A percentile compares a stretch with the other conserved stretches of the same genome.
Conservation (phyloP, 2,113 vertebrate species). For the Noctilio leporinus region DNA sequence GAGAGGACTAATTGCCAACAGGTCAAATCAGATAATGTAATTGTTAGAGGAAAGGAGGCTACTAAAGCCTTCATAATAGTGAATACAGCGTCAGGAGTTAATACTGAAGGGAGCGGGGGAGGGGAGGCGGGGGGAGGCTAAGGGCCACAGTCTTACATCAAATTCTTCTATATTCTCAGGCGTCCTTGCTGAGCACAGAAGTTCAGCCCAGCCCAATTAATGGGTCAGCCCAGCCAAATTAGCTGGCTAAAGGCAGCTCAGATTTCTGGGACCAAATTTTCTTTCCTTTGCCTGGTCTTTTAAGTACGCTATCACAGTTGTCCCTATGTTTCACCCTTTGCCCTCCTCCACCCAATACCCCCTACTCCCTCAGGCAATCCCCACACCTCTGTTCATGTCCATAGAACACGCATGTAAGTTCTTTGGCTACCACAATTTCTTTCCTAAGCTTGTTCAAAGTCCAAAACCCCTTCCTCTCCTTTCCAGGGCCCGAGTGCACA, state of each 20-base stretch:
- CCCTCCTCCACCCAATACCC: no score
- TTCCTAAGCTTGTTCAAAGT: background rate
- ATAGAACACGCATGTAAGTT: no score
- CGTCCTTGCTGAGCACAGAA: background rate
- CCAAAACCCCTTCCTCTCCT: background rate
- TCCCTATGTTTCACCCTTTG: no score
- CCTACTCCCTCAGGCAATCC: no score
- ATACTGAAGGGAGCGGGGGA: fast-evolving
- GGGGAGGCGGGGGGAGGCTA: fast-evolving
- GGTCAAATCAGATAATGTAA: background rate
- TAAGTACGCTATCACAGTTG: no score
- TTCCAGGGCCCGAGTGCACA: background rate
- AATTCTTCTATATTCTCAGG: background rate
- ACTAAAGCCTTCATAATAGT: background rate
- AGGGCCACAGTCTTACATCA: background rate
- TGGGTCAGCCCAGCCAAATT: background rate
- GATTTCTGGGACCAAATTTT: background rate
- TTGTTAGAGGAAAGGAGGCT: background rate
- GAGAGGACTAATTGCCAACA: background rate
- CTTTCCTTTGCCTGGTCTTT: background rate
- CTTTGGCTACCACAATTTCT: background rate
- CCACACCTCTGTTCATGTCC: no score
- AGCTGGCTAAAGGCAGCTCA: background rate
- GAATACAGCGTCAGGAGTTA: background rate
- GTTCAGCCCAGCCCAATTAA: background rate